phyloP scores from a whole-genome alignment of 2,113 vertebrate species.

The human region DNA sequence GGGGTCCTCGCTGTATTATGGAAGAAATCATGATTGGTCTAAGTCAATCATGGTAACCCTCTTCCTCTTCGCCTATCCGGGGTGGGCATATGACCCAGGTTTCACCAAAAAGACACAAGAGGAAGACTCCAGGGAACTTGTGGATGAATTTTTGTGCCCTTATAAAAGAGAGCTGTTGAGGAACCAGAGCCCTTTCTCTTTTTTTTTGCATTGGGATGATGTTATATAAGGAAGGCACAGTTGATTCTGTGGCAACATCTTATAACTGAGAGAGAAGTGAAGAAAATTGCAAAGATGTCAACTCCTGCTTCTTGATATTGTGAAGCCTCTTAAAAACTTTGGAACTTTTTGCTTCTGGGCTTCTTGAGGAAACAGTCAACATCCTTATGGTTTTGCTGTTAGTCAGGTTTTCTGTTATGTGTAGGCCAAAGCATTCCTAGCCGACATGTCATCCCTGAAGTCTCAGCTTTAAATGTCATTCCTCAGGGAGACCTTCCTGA shows the following conservation, averaged over 20 bases:
- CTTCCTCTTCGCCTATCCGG: neutral
- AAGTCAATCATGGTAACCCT: neutral
- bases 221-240: neutral
- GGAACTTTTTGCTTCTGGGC: neutral
- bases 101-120: neutral
- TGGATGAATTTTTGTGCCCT: neutral
- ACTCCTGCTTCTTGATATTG: neutral
- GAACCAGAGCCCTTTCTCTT: neutral
- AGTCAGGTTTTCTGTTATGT: neutral
- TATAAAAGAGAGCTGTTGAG: neutral
- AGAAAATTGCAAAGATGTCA: neutral
- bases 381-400: neutral
- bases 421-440: neutral
- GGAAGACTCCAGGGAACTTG: neutral
- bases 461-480: neutral
- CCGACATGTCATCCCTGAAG: neutral
- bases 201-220: neutral
- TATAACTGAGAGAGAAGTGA: neutral
- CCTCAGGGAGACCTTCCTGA: neutral
- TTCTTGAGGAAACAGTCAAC: neutral
- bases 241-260: neutral
- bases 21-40: neutral
- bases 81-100: neutral
- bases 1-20: neutral
- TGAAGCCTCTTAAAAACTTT: neutral